These are phyloP conservation scores for Bimastos eiseni DNA, from an alignment of 2,888 invertebrate genomes.

Conservation along the genomic window DNA sequence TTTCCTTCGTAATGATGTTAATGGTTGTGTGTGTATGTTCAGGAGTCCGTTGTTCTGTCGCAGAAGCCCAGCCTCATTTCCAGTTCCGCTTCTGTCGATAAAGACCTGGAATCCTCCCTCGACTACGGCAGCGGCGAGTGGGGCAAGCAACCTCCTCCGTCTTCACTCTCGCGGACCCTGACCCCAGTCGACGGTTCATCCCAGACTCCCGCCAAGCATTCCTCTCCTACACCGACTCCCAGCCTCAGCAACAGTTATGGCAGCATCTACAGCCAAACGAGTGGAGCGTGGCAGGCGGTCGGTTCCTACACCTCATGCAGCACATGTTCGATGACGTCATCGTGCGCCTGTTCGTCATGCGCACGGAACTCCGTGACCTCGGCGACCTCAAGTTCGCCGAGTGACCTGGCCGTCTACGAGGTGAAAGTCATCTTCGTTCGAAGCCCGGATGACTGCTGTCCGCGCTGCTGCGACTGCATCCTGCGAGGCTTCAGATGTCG, in stretches of 20 bases:
- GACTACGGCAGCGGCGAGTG: constrained; percentile 8
- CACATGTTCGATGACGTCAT: not conserved
- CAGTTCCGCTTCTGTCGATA: not conserved
- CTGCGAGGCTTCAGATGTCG: constrained; percentile 26
- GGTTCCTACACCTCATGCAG: not conserved
- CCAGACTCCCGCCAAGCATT: not conserved
- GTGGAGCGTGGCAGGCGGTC: not conserved
- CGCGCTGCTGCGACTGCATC: constrained; percentile 35
- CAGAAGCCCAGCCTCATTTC: not conserved
- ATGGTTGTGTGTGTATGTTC: not conserved
- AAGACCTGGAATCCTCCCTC: not conserved
- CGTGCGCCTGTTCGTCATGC: not conserved
- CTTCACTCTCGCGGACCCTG: not conserved
- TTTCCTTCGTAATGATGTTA: not conserved
- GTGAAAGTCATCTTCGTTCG: constrained; percentile 76
- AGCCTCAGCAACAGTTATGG: not conserved
- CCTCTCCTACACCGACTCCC: not conserved
- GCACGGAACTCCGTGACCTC: not conserved
- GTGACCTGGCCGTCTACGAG: constrained; percentile 73
- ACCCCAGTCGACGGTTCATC: not conserved
- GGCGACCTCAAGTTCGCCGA: not conserved
- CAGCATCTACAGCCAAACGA: not conserved
- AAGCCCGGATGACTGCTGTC: constrained; percentile 85
- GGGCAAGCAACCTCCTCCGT: not conserved
- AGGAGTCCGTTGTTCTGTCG: not conserved